A percentile compares a stretch with the other conserved stretches of the same genome.
These are phyloP conservation scores for Lophius americanus DNA, from an alignment of 2,797 vertebrate genomes.

Conservation along the genomic window DNA sequence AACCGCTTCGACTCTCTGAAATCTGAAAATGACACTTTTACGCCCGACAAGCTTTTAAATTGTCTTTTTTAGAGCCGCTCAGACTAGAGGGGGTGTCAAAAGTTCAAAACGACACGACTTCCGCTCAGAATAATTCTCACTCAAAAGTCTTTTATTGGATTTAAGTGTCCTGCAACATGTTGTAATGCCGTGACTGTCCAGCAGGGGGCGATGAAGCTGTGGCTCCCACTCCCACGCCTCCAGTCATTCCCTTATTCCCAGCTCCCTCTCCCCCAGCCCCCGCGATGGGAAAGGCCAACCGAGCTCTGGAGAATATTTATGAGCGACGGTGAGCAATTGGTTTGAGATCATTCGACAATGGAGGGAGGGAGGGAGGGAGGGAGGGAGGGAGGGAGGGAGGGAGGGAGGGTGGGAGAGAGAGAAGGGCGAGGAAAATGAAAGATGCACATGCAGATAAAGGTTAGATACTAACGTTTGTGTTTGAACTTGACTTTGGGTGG, in stretches of 20 bases:
- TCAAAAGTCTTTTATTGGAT: background rate
- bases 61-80: too few species aligned
- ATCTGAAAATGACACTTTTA: conserved; percentile 13
- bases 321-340: conserved; percentile 69
- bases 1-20: conserved; percentile 22
- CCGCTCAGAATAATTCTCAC: background rate
- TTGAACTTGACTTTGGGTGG: conserved; percentile 35
- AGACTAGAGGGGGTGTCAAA: background rate
- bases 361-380: conserved; percentile 7
- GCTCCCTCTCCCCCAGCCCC: conserved; percentile 51
- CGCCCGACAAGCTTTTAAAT: background rate
- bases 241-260: background rate
- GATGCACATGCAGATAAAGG: conserved; percentile 33
- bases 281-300: conserved; percentile 67
- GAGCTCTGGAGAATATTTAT: conserved; percentile 77
- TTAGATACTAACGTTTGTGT: conserved; percentile 37
- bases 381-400: background rate
- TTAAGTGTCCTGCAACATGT: conserved; percentile 3
- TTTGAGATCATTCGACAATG: conserved; percentile 66
- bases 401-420: background rate
- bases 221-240: conserved; percentile 8
- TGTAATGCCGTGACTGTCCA: conserved; percentile 26
- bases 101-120: conserved; percentile 5
- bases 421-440: conserved; percentile 18
- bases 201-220: conserved; percentile 61